Percentiles rank a stretch among this genome's conserved stretches.
Conservation (phyloP, 2,113 vertebrate genomes). For the Bufo bufo region DNA sequence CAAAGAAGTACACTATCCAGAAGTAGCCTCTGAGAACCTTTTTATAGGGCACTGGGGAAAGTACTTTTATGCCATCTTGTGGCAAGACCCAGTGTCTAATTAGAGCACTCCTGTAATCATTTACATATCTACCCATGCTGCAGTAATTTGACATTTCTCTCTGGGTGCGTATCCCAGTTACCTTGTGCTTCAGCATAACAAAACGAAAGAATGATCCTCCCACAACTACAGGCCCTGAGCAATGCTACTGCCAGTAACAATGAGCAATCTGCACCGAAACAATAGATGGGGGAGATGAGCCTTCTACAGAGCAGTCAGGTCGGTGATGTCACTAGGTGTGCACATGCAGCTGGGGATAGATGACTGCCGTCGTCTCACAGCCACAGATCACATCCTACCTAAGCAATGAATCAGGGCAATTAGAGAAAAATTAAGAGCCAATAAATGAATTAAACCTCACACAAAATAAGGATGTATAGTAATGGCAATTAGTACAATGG, state of each 20-base stretch:
- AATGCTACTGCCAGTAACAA: not conserved
- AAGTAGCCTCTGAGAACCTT: too few species aligned
- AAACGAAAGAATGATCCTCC: not conserved
- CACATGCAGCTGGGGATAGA: not conserved
- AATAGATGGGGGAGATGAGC: not conserved
- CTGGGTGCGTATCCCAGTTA: not conserved
- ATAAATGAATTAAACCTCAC: constrained; percentile 36
- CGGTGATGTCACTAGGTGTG: constrained; percentile 33
- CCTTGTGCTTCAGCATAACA: not conserved
- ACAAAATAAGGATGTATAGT: not conserved
- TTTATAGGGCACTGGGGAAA: too few species aligned
- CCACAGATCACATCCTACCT: constrained; percentile 29
- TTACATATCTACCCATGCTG: too few species aligned
- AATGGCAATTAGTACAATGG: not conserved
- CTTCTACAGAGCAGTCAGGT: not conserved
- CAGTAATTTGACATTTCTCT: too few species aligned
- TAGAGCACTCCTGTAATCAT: too few species aligned
- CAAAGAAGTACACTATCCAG: too few species aligned
- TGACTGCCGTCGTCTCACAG: constrained; percentile 1
- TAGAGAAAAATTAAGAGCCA: constrained; percentile 6
- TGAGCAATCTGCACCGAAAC: not conserved
- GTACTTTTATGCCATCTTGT: too few species aligned
- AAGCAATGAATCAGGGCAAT: constrained; percentile 39
- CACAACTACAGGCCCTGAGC: not conserved
- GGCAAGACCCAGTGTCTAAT: too few species aligned